These are phyloP conservation scores for Steatocranus sp. DNA, from an alignment of 2,797 vertebrate species.

Conservation along the genomic window DNA sequence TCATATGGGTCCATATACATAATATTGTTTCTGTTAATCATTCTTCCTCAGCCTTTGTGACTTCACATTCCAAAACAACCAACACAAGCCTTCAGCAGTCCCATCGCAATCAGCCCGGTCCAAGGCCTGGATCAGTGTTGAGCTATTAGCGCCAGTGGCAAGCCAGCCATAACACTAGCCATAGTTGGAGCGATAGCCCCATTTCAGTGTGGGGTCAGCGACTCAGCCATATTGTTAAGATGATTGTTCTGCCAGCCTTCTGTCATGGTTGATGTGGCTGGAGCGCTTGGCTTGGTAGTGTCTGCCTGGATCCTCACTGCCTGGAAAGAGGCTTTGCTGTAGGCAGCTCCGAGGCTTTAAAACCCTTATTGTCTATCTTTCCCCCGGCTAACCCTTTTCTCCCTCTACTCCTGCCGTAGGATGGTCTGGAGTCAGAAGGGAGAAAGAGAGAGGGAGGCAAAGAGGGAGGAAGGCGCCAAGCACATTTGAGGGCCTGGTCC, in stretches of 20 bases:
- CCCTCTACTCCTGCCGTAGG: conserved; percentile 58
- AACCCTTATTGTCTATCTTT: conserved; percentile 78
- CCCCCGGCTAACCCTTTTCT: conserved; percentile 63
- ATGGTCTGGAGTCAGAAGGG: conserved; percentile 59
- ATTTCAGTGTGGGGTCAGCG: conserved; percentile 72
- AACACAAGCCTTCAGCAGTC: conserved; percentile 26
- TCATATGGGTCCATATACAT: not conserved
- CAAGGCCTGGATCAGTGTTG: conserved; percentile 56
- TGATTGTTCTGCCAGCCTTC: conserved; percentile 81
- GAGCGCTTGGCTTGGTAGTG: conserved; percentile 66
- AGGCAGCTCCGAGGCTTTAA: conserved; percentile 79
- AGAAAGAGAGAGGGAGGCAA: conserved; percentile 52
- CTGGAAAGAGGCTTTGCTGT: conserved; percentile 82
- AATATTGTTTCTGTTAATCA: conserved; percentile 3
- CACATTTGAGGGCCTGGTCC: conserved; percentile 61
- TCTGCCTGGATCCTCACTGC: conserved; percentile 64
- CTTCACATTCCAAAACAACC: conserved; percentile 67
- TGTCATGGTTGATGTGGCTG: conserved; percentile 78
- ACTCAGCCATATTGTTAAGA: conserved; percentile 80
- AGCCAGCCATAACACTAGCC: conserved; percentile 56
- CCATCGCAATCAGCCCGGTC: conserved; percentile 25
- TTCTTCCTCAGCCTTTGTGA: conserved; percentile 16
- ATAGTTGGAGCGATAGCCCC: conserved; percentile 65
- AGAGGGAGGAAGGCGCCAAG: conserved; percentile 56
- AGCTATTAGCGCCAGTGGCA: conserved; percentile 68